Evolutionary conservation across 2,797 vertebrate genomes (phyloP).

Genomic region (Delichon dasypus): DNA sequence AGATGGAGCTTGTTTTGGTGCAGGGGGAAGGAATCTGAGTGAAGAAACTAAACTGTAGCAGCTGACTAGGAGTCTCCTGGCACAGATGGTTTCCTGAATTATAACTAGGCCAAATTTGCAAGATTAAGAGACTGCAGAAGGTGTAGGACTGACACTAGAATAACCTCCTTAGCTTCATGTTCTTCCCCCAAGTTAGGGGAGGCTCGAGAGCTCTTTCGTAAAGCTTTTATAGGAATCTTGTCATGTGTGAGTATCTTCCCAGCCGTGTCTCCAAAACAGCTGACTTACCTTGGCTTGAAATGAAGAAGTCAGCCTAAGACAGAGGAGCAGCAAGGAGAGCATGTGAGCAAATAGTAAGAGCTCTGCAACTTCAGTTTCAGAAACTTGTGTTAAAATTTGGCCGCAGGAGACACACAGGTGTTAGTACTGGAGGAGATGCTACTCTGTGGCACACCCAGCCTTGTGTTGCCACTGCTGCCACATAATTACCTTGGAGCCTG

Average conservation of each 20-base stretch:
- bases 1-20: background rate
- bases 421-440: background rate
- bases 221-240: background rate
- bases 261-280: background rate
- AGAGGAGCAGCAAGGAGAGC: background rate
- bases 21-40: background rate
- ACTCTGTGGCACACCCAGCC: background rate
- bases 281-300: background rate
- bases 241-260: background rate
- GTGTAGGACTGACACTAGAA: background rate
- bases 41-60: background rate
- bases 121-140: background rate
- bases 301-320: background rate
- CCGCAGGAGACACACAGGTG: background rate
- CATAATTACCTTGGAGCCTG: background rate
- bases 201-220: background rate
- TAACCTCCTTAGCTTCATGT: background rate
- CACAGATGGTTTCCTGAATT: conserved; percentile 28
- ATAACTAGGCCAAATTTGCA: conserved; percentile 17
- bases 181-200: background rate
- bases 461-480: background rate
- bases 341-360: background rate
- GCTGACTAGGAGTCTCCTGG: background rate
- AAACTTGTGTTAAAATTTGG: background rate
- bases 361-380: background rate